A percentile compares a stretch with the other conserved stretches of the same genome.
Evolutionary conservation across 2,797 vertebrate species (phyloP).

Genomic region (Glossophaga mutica): DNA sequence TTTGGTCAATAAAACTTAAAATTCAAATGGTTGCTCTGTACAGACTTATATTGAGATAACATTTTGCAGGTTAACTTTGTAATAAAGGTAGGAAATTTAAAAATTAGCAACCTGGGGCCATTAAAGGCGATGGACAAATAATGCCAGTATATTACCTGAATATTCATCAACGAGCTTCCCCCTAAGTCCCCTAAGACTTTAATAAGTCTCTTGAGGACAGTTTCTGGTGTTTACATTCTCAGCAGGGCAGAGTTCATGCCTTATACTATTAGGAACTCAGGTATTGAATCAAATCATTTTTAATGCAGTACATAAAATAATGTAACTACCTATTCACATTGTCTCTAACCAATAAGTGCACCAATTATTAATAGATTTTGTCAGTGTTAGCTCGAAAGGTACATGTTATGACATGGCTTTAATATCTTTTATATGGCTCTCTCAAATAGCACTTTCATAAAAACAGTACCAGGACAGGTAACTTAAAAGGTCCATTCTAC

Average conservation of each 20-base stretch:
- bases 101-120: background rate
- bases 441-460: background rate
- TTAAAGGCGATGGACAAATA: background rate
- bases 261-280: background rate
- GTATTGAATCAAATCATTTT: background rate
- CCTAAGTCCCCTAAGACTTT: background rate
- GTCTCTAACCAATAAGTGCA: background rate
- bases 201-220: background rate
- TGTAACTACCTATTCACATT: background rate
- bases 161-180: background rate
- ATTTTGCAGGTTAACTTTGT: background rate
- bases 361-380: background rate
- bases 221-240: background rate
- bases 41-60: background rate
- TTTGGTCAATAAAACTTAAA: background rate
- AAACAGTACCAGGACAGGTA: background rate
- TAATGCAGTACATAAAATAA: background rate
- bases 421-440: background rate
- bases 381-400: background rate
- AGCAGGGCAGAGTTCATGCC: background rate
- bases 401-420: background rate
- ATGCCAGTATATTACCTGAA: background rate
- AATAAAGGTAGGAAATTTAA: background rate
- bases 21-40: background rate
- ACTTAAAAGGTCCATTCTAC: background rate